phyloP scores from a whole-genome alignment of 2,888 invertebrate species.

The Metalampra italica region DNA sequence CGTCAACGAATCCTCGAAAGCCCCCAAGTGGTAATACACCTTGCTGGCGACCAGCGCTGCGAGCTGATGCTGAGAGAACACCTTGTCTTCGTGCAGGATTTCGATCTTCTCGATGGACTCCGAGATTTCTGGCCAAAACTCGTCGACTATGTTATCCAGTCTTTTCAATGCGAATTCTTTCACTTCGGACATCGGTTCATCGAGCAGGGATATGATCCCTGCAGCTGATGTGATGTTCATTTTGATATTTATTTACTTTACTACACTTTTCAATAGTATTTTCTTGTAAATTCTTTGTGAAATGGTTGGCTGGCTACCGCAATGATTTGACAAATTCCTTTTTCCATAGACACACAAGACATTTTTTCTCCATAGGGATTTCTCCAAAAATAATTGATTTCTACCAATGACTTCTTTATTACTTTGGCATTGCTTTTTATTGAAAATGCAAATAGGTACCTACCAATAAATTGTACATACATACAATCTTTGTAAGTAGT shows the following conservation, averaged over 20 bases:
- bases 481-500: too few species aligned
- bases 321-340: conserved; percentile 72
- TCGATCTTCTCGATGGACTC: conserved; percentile 99
- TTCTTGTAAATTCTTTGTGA: conserved; percentile 19
- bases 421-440: too few species aligned
- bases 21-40: conserved; percentile 98
- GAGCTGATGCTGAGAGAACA: conserved; percentile 91
- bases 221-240: conserved; percentile 81
- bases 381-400: not conserved
- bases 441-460: too few species aligned
- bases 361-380: conserved; percentile 5
- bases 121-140: conserved; percentile 99
- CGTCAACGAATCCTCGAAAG: conserved; percentile 97
- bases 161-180: conserved; percentile 96
- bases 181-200: conserved; percentile 95
- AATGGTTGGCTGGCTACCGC: conserved; percentile 21
- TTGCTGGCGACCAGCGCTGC: conserved; percentile 99
- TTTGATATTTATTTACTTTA: conserved; percentile 24
- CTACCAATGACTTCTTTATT: not conserved
- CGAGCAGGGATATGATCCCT: conserved; percentile 96
- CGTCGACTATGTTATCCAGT: conserved; percentile 95
- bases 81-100: conserved; percentile 95
- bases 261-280: conserved; percentile 9
- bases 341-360: conserved; percentile 31
- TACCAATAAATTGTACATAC: too few species aligned